Evolutionary conservation across 1,140 invertebrate genomes (phyloP).

Genomic region (Globodera rostochiensis): DNA sequence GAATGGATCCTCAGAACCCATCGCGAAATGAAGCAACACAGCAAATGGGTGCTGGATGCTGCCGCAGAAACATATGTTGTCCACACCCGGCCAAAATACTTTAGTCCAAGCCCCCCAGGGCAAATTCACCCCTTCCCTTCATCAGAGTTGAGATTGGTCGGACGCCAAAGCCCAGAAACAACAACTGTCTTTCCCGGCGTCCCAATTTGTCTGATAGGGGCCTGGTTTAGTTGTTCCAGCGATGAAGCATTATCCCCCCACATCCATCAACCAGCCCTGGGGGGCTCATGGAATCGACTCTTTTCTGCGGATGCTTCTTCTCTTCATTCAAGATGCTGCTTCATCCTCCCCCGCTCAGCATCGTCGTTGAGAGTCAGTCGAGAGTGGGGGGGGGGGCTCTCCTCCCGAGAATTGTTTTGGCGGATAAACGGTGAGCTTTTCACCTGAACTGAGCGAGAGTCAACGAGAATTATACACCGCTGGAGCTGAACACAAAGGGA

Average conservation of each 20-base stretch:
- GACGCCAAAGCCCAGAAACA: neutral
- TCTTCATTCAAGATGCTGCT: neutral
- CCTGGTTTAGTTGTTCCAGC: neutral
- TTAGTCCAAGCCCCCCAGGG: too few species aligned
- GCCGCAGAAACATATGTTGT: neutral
- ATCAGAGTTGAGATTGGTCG: too few species aligned
- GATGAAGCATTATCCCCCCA: neutral
- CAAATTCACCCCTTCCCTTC: too few species aligned
- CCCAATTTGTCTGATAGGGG: neutral
- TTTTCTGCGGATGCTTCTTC: neutral
- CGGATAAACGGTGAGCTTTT: neutral
- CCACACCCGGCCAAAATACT: too few species aligned
- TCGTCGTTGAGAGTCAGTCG: neutral
- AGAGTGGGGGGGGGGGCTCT: too few species aligned
- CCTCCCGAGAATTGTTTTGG: neutral
- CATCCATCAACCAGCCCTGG: neutral
- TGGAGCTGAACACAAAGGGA: neutral
- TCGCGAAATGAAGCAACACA: neutral
- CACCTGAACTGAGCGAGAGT: neutral
- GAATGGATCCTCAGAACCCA: neutral
- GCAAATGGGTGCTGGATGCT: neutral
- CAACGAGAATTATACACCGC: neutral
- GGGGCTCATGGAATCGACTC: neutral
- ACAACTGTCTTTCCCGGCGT: neutral
- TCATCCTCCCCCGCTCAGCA: neutral